Percentiles rank a stretch among this genome's conserved stretches.
Evolutionary conservation across 2,797 vertebrate species (phyloP).

Genomic region (Euthynnus affinis): DNA sequence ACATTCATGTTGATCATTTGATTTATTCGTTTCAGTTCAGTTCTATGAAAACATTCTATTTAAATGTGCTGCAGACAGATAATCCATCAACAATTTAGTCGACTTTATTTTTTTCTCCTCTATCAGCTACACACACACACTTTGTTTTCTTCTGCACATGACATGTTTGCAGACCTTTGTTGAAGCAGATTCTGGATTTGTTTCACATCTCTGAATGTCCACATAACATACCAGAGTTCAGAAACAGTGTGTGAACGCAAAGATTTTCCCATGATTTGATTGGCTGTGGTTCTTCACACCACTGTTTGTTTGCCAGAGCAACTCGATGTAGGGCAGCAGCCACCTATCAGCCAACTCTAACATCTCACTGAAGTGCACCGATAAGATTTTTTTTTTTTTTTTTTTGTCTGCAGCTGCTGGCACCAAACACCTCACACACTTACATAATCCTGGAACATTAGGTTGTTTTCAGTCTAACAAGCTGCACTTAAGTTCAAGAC

Average conservation of each 20-base stretch:
- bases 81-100: background rate
- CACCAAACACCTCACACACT: background rate
- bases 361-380: conserved; percentile 43
- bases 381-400: conserved; percentile 45
- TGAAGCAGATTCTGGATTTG: background rate
- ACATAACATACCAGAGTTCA: background rate
- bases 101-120: background rate
- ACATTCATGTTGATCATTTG: too few relatives aligned
- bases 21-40: background rate
- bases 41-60: background rate
- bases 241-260: background rate
- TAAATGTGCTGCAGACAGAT: background rate
- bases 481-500: background rate
- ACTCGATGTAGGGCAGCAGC: conserved; percentile 35
- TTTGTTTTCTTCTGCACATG: background rate
- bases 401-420: conserved; percentile 17
- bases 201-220: background rate
- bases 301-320: background rate
- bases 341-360: background rate
- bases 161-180: background rate
- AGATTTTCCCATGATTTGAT: background rate
- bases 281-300: background rate
- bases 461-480: conserved; percentile 1
- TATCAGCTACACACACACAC: background rate
- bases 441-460: conserved; percentile 28